phyloP scores from a whole-genome alignment of 2,797 vertebrate species.

The Pseudotriccus pelzelni region DNA sequence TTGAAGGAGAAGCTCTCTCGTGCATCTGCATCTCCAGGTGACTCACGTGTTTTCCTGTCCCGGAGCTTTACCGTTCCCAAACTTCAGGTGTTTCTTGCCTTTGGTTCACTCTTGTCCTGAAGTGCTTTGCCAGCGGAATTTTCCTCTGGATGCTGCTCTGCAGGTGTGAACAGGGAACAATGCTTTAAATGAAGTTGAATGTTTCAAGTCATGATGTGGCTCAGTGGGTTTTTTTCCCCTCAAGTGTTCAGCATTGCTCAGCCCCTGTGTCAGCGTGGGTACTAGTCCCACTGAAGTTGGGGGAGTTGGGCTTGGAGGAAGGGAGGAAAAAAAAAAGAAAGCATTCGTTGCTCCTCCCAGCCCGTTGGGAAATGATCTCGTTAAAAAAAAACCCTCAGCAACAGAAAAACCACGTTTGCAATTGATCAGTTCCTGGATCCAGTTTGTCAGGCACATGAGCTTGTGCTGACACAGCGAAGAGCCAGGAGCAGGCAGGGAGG shows the following conservation, averaged over 20 bases:
- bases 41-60: not conserved
- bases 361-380: not conserved
- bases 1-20: not conserved
- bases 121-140: not conserved
- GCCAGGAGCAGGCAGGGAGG: not conserved
- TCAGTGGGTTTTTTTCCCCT: not conserved
- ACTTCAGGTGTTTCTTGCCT: not conserved
- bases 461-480: constrained; percentile 16
- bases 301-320: not conserved
- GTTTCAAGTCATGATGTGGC: not conserved
- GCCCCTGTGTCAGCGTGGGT: not conserved
- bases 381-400: not conserved
- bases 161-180: not conserved
- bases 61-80: not conserved
- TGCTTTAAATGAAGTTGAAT: not conserved
- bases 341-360: not conserved
- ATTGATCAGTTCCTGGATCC: not conserved
- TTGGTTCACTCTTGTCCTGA: not conserved
- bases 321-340: not conserved
- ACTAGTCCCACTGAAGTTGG: not conserved
- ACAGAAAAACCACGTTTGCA: not conserved
- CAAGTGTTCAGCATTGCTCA: not conserved
- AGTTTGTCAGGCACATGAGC: not conserved
- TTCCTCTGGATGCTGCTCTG: not conserved
- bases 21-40: not conserved